Conservation (phyloP, 2,113 vertebrate genomes). For the Calonectris borealis region DNA sequence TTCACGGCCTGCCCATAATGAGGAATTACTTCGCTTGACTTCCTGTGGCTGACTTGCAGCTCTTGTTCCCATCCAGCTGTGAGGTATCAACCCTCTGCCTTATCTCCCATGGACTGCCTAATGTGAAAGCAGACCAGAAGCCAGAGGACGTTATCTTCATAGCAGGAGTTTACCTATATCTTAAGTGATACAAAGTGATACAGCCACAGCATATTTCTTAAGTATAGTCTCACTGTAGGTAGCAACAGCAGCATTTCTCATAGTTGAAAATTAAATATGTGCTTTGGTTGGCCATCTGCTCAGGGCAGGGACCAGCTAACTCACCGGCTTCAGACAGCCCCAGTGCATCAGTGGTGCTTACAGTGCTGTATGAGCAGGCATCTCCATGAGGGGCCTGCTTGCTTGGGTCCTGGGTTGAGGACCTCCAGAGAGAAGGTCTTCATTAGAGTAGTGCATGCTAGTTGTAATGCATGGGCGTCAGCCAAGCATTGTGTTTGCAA, state of each 20-base stretch:
- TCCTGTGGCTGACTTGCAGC: background rate
- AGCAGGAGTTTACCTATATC: background rate
- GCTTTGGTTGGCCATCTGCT: background rate
- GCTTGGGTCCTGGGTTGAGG: background rate
- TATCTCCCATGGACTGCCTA: background rate
- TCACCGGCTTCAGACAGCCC: background rate
- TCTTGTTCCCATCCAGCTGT: conserved; percentile 4
- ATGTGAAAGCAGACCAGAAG: background rate
- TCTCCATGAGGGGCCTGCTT: background rate
- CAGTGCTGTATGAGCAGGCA: background rate
- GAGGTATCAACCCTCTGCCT: background rate
- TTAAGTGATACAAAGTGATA: background rate
- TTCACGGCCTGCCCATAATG: background rate
- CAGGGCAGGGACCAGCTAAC: background rate
- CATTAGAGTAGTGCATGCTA: background rate
- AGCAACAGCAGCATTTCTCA: background rate
- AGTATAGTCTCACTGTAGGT: background rate
- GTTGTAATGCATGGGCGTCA: background rate
- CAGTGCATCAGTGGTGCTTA: background rate
- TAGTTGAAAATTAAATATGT: background rate
- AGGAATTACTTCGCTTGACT: background rate
- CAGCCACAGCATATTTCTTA: background rate
- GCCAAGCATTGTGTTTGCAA: background rate
- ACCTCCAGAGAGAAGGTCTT: background rate
- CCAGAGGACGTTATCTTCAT: background rate